Percentiles rank a stretch among this genome's conserved stretches.
These are phyloP conservation scores for Allolobophora icterica DNA, from an alignment of 2,888 invertebrate species.

Conservation along the genomic window DNA sequence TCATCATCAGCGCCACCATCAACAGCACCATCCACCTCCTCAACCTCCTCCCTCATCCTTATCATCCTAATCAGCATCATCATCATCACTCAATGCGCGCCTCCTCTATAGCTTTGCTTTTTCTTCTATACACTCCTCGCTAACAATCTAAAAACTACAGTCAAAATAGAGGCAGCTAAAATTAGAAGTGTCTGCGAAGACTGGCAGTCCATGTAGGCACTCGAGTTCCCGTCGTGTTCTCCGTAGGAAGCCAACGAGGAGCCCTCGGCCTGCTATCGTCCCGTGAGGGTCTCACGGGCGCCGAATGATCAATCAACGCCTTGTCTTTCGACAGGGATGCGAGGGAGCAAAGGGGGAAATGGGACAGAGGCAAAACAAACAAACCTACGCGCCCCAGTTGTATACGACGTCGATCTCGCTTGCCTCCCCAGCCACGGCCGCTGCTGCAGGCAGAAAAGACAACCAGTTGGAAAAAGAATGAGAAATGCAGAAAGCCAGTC, in stretches of 20 bases:
- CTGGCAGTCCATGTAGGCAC: not conserved
- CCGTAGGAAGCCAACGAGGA: not conserved
- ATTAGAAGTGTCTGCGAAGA: not conserved
- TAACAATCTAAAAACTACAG: not conserved
- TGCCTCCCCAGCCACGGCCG: too few species aligned
- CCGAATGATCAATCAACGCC: not conserved
- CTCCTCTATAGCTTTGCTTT: too few species aligned
- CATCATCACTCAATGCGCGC: not conserved
- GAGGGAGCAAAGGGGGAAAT: not conserved
- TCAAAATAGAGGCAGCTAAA: not conserved
- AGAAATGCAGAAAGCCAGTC: not conserved
- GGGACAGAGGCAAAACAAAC: conserved; percentile 2
- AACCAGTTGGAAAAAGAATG: not conserved
- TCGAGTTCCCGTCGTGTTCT: not conserved
- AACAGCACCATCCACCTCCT: not conserved
- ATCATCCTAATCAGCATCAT: conserved; percentile 30
- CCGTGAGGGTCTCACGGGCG: not conserved
- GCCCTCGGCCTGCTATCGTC: not conserved
- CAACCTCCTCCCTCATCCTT: conserved; percentile 13
- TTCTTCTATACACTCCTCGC: too few species aligned
- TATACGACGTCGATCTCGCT: too few species aligned
- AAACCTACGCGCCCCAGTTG: not conserved
- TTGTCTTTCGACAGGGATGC: not conserved
- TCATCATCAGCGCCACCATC: not conserved
- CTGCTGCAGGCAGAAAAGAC: not conserved